Base-by-base conservation (phyloP, 2,113 vertebrate species). In the Dolichotis patagonum region DNA sequence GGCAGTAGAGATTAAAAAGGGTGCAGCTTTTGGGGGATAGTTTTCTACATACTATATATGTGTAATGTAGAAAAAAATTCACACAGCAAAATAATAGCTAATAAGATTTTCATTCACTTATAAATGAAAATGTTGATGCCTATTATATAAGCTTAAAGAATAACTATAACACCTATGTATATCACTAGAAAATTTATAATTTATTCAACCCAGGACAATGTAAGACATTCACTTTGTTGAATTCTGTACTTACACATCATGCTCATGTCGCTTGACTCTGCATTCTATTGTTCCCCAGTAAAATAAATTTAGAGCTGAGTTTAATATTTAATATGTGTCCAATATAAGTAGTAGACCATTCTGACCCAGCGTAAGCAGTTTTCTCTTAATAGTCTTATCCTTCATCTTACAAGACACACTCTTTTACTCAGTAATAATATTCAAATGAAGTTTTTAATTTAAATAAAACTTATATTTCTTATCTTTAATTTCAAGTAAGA, bases 91-190 rank as follows among this genome's bases (percentile, higher is more conserved):
- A 49, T 77, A 10, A 19, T n/a, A 49, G 19, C 35, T 16, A 7
- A 35, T 5, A 9, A 3, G 2, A 65, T 71, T 24, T 24, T 67
- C 19, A 52, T 1, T 85, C 0, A 43, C 46, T 28, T 41, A 24
- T 81, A 65, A 85, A 80, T 13, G 69, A 63, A 88, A 89, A 28
- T 0, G 22, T 5, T 16, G 13, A 69, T 19, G 30, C 62, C 38
- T 95, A 5, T 84, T 63, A 13, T 9, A 67, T 35, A 94, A 88
- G 69, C 22, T 24, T 58, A 60, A 91, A 84, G 30, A 62, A 85
- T 73, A 93, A 86, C 85, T 3, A 10, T 20, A 73, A 41, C 12
- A 81, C 2, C 30, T 0, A 30, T 41, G 2, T 32, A 20, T 52
- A 32, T 5, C 12, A 22, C 73, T 90, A 86, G 19, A 82, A 0